Base-by-base conservation (phyloP, 2,797 vertebrate genomes). In the Prunella strophiata region DNA sequence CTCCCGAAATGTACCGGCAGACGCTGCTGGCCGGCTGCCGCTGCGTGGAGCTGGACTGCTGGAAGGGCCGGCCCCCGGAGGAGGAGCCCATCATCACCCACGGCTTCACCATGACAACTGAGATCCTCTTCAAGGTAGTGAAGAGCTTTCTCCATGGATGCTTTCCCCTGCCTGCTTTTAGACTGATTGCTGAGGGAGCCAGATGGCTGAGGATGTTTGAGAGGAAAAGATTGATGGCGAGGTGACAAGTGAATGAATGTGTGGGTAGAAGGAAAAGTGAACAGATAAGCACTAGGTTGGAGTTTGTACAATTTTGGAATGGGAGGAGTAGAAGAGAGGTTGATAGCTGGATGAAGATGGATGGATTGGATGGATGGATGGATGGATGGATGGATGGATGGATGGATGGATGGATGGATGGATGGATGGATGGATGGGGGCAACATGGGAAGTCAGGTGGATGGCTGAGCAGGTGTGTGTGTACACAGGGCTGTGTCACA, bases 51-150 rank as follows among this genome's bases (percentile, higher is more conserved):
- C 98, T 99, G 73, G 99, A 99, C 92, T 99, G 99, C 98, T 99
- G 99, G 99, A 99, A 99, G 96, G 99, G 99, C 23, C 99, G 99
- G 77, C 98, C 98, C 68, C 99, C 98, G 0, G 99, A 99, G 0
- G 99, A 99, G 96, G 99, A 99, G 89, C 99, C 99, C 16, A 99
- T 99, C 90, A 99, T 99, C 94, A 99, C 99, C 43, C 99, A 99
- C 0, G 99, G 99, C 57, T 99, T 99, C 97, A 99, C 99, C 96
- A 99, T 99, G 99, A 99, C 99, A 57, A 99, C 99, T 4, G 99
- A 99, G 97, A 99, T 99, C 95, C 98, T 99, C 63, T 99, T 99
- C 96, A 99, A 99, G 99, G 99, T 99, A 40, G 57, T 51, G 9
- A 61, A 11, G 59, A 13, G 21, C 63, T 47, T 48, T 52, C 70